These are phyloP conservation scores for Adrianichthys oophorus DNA, from an alignment of 2,797 vertebrate genomes.

Conservation along the genomic window DNA sequence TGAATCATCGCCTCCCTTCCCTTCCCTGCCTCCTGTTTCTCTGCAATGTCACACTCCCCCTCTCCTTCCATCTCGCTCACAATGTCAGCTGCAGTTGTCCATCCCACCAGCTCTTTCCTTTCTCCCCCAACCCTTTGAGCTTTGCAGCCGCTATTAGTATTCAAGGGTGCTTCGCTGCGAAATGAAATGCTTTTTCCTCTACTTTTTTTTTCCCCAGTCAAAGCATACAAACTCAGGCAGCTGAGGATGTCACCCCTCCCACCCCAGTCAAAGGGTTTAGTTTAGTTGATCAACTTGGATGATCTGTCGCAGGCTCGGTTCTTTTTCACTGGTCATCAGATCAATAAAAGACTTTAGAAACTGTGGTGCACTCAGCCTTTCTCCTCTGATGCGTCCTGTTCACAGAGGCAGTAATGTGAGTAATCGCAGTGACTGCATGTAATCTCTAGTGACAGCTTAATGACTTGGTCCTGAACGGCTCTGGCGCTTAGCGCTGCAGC, in stretches of 20 bases:
- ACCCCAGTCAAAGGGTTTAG: slow-evolving; percentile 17
- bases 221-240: slow-evolving; percentile 24
- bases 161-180: slow-evolving; percentile 61
- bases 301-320: slow-evolving; percentile 39
- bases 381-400: slow-evolving; percentile 58
- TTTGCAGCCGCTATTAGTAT: slow-evolving; percentile 71
- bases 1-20: slow-evolving; percentile 39
- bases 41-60: slow-evolving; percentile 64
- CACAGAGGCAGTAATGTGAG: slow-evolving; percentile 63
- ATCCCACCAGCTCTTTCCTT: slow-evolving; percentile 60
- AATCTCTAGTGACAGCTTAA: slow-evolving; percentile 78
- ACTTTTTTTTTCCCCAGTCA: slow-evolving; percentile 21
- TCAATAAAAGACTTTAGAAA: slow-evolving; percentile 47
- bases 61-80: slow-evolving; percentile 59
- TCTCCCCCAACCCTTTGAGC: slow-evolving; percentile 59
- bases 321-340: slow-evolving; percentile 47
- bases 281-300: slow-evolving; percentile 40
- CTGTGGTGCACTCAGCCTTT: slow-evolving; percentile 34
- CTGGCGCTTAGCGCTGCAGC: slow-evolving; percentile 52
- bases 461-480: slow-evolving; percentile 67
- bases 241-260: slow-evolving; percentile 25
- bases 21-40: slow-evolving; percentile 26
- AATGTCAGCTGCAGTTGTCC: slow-evolving; percentile 70
- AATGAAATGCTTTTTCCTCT: slow-evolving; percentile 59
- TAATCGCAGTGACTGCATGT: slow-evolving; percentile 71